phyloP scores from a whole-genome alignment of 2,888 invertebrate species.

The Erannis defoliaria region DNA sequence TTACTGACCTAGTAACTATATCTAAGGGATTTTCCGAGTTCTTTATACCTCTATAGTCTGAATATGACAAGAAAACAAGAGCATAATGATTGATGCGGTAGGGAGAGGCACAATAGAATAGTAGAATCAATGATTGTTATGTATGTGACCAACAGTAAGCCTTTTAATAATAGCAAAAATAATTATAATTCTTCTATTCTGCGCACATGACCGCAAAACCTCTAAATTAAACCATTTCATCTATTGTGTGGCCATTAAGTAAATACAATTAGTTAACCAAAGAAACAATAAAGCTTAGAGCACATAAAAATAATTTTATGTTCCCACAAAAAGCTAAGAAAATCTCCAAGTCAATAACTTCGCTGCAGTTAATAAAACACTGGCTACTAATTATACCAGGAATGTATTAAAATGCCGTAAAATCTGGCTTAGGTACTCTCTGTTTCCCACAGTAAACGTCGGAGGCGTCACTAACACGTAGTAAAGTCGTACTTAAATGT shows the following conservation, averaged over 20 bases:
- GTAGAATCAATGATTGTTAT: no score
- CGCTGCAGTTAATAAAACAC: conserved; percentile 36
- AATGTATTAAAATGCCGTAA: conserved; percentile 47
- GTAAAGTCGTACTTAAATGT: conserved; percentile 38
- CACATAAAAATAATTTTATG: conserved; percentile 14
- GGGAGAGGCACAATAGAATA: no score
- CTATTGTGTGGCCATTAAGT: conserved; percentile 1
- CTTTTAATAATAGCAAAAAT: no score
- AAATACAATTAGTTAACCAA: conserved; percentile 1
- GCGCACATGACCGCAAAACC: no score
- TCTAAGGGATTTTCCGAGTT: no score
- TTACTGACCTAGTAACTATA: no score
- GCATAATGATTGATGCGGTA: no score
- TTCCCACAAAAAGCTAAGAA: conserved; percentile 17
- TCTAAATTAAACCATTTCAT: no score
- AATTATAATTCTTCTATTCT: no score
- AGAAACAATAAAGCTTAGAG: conserved; percentile 24
- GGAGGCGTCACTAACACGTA: conserved; percentile 38
- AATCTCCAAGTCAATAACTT: conserved; percentile 30
- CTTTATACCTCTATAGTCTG: no score
- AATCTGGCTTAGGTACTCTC: conserved; percentile 14
- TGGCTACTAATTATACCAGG: conserved; percentile 44
- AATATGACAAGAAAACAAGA: no score
- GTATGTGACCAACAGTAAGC: no score
- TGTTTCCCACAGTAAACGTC: conserved; percentile 47